phyloP scores from a whole-genome alignment of 1,140 invertebrate genomes.

The Aphaenogaster rudis region DNA sequence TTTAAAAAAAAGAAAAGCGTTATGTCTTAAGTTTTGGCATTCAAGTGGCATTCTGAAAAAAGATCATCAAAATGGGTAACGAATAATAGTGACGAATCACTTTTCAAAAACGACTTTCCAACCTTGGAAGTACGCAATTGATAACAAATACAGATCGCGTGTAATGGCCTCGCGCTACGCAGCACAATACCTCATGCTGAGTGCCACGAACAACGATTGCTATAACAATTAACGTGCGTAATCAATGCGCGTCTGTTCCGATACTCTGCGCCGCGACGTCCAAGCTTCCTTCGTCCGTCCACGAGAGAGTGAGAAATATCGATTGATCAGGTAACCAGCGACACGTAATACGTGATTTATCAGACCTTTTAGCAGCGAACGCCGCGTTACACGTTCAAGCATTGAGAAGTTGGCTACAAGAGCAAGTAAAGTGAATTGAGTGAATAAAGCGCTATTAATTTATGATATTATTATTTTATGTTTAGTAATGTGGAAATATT shows the following conservation, averaged over 20 bases:
- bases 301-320: conserved; percentile 19
- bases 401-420: background rate
- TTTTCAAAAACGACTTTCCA: no score
- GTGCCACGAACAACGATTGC: background rate
- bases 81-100: no score
- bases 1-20: no score
- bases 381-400: background rate
- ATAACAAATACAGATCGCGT: background rate
- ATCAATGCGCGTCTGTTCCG: background rate
- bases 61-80: no score
- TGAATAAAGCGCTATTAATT: conserved; percentile 7
- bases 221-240: conserved; percentile 4
- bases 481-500: conserved; percentile 7
- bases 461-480: conserved; percentile 18
- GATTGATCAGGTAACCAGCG: conserved; percentile 22
- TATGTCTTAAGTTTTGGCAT: no score
- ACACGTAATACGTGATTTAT: background rate
- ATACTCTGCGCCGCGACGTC: background rate
- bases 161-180: background rate
- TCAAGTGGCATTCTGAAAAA: no score
- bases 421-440: background rate
- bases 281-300: background rate
- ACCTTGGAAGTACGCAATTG: background rate
- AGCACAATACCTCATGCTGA: background rate
- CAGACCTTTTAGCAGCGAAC: background rate